phyloP scores from a whole-genome alignment of 2,888 invertebrate genomes.

The Caenorhabditis sp. region DNA sequence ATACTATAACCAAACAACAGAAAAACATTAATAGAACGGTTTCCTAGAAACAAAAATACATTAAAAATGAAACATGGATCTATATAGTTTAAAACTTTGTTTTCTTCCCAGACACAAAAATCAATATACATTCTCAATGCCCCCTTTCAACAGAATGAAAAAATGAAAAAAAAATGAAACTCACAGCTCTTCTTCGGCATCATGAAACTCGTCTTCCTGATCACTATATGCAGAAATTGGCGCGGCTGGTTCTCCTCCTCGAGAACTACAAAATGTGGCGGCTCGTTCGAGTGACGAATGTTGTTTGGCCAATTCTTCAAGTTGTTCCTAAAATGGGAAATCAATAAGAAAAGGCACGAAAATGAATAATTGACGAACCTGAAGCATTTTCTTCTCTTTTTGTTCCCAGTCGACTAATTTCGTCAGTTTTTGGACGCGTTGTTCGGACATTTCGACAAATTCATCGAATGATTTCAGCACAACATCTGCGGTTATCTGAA shows the following conservation, averaged over 20 bases:
- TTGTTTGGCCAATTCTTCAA: slow-evolving; percentile 94
- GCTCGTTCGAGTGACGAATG: slow-evolving; percentile 90
- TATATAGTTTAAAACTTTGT: too few species aligned
- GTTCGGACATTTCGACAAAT: slow-evolving; percentile 87
- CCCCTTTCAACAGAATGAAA: too few species aligned
- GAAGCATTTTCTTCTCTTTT: slow-evolving; percentile 43
- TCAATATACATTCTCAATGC: too few species aligned
- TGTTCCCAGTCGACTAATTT: slow-evolving; percentile 73
- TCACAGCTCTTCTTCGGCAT: slow-evolving; percentile 75
- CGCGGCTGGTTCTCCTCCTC: slow-evolving; percentile 10
- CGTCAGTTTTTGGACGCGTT: slow-evolving; percentile 90
- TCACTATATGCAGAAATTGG: slow-evolving; percentile 57
- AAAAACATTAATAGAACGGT: too few species aligned
- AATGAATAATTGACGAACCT: slow-evolving; percentile 18
- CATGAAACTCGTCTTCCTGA: slow-evolving; percentile 77
- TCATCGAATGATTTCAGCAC: slow-evolving; percentile 95
- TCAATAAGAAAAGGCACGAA: slow-evolving; percentile 4
- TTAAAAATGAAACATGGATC: too few species aligned
- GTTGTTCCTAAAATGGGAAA: slow-evolving; percentile 83
- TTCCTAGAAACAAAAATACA: too few species aligned
- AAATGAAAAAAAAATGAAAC: slow-evolving; percentile 6
- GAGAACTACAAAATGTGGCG: slow-evolving; percentile 73
- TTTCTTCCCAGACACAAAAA: too few species aligned
- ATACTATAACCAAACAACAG: too few species aligned
- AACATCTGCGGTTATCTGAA: slow-evolving; percentile 74